Percentiles rank a stretch among this genome's conserved stretches.
These are phyloP conservation scores for Pitta sordida DNA, from an alignment of 2,113 vertebrate species.

Conservation along the genomic window DNA sequence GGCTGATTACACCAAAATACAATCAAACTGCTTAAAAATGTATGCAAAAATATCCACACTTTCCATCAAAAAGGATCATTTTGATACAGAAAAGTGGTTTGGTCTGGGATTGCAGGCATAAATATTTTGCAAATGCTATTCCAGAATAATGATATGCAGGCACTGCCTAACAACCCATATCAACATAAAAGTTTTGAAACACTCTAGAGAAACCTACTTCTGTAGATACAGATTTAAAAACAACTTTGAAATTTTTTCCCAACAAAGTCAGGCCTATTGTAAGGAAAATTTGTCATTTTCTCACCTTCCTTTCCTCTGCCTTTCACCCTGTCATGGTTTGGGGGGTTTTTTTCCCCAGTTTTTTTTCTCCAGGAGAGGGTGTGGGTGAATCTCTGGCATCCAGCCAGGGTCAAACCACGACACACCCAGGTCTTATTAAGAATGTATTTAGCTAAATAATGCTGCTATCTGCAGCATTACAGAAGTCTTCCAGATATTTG, in stretches of 20 bases:
- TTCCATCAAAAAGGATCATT: slow-evolving; percentile 67
- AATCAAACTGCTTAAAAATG: slow-evolving; percentile 61
- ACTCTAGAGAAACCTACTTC: slow-evolving; percentile 6
- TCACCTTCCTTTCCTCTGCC: background rate
- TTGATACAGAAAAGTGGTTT: slow-evolving; percentile 68
- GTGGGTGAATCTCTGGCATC: too few relatives aligned
- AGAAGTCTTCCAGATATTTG: background rate
- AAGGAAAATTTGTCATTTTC: background rate
- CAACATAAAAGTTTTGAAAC: slow-evolving; percentile 32
- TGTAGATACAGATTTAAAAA: background rate
- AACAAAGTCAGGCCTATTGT: background rate
- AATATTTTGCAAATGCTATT: slow-evolving; percentile 56
- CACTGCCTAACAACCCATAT: slow-evolving; percentile 28
- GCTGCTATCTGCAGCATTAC: background rate
- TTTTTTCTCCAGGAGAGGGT: too few relatives aligned
- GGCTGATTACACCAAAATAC: slow-evolving; percentile 65
- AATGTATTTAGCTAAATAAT: background rate
- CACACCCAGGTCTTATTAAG: background rate
- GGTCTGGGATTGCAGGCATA: slow-evolving; percentile 54
- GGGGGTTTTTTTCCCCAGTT: too few relatives aligned
- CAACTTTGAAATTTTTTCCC: background rate
- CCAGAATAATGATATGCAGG: slow-evolving; percentile 57
- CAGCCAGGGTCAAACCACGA: too few relatives aligned
- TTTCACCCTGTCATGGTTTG: too few relatives aligned
- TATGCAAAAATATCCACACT: slow-evolving; percentile 54